Evolutionary conservation across 2,888 invertebrate species (phyloP), one percentile per base, ranked within the genome.

Genomic region (Antitype chi): DNA sequence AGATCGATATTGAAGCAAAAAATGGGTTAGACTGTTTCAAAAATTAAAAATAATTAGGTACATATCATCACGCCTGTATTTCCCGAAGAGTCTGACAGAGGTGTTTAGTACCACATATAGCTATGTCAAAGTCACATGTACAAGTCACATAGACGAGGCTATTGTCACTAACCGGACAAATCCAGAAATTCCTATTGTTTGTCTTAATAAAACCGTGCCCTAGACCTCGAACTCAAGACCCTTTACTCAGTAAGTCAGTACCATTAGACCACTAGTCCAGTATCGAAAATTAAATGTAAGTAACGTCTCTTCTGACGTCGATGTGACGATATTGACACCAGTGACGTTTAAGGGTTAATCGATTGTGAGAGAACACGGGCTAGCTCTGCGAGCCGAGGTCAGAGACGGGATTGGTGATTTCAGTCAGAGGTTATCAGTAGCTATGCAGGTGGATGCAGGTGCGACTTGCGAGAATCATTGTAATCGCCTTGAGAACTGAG

Each of bases 1-100:
- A 87, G 84, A 88, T 88, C 85, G 86, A 87, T 88, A 74, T 78
- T 73, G 77, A 81, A 74, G 86, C 89, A 92, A 93, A 93, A 93
- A 92, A 91, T 88, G 74, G 87, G 88, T 90, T 87, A 89, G 87
- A 87, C 78, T 74, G 79, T 89, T 82, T 87, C 80, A 82, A n/a
- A n/a, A n/a, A 78, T 81, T 85, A 70, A 67, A 87, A 89, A 90
- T 90, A 89, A 88, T 89, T 77, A 83, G 13, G 17, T 63, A 76
- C 47, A 15, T 38, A 62, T 43, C 17, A 79, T 52, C 32, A 67
- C 82, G 67, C 53, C 3, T 62, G 38, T 25, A 7, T n/a, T 17
- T 23, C 0, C 15, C 11, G 9, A 59, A 81, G n/a, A 49, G 11
- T 20, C 23, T 23, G 13, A 2, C 49, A 20, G n/a, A 32, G 32